These are phyloP conservation scores for Lathronympha strigana DNA, from an alignment of 2,888 invertebrate species.

Conservation along the genomic window DNA sequence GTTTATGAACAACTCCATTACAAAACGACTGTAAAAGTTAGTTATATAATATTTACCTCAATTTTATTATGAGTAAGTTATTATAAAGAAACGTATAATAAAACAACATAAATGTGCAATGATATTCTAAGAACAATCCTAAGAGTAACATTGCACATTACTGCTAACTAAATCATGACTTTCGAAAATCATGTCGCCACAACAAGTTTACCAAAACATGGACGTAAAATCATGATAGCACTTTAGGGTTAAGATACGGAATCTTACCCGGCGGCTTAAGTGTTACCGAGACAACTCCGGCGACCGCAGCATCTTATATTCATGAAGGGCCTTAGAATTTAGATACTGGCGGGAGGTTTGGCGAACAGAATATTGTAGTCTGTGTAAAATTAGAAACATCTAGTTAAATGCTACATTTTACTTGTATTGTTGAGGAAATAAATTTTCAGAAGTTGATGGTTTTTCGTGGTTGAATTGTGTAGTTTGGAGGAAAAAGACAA, in stretches of 20 bases:
- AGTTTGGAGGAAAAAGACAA: too few species aligned
- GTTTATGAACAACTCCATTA: too few species aligned
- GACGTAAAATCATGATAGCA: constrained; percentile 58
- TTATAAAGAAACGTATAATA: too few species aligned
- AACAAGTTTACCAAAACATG: constrained; percentile 43
- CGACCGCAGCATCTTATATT: constrained; percentile 73
- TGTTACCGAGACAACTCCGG: constrained; percentile 61
- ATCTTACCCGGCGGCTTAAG: constrained; percentile 64
- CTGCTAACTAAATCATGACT: not conserved
- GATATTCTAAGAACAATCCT: too few species aligned
- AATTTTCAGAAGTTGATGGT: not conserved
- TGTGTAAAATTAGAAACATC: too few species aligned
- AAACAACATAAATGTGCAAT: not conserved
- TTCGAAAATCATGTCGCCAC: constrained; percentile 26
- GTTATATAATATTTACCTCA: too few species aligned
- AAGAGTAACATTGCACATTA: not conserved
- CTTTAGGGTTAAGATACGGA: constrained; percentile 59
- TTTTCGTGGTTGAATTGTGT: too few species aligned
- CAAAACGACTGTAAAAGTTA: too few species aligned
- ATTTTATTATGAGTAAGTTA: too few species aligned
- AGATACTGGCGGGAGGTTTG: constrained; percentile 46
- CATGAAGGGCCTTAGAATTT: constrained; percentile 59
- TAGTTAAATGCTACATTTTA: too few species aligned
- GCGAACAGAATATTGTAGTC: constrained; percentile 11
- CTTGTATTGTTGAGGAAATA: not conserved